Base-by-base conservation (phyloP, 2,888 invertebrate species). In the Nysson spinosus region DNA sequence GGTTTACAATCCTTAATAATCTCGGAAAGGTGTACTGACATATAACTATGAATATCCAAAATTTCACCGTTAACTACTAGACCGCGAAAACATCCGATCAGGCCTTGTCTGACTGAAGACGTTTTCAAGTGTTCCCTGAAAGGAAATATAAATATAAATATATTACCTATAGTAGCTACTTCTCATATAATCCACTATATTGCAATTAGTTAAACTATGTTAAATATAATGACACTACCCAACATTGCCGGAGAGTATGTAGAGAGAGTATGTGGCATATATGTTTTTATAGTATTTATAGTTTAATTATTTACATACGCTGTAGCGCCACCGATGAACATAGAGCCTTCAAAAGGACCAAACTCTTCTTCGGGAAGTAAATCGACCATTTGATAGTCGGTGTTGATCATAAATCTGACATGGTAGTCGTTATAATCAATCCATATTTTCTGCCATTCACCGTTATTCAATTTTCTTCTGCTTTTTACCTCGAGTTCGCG, bases 371-470 rank as follows among this genome's bases (percentile, higher is more conserved):
- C 95, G 7, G 93, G 90, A 72, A 93, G 88, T 55, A 96, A 88
- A 87, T 96, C 94, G 16, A 96, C 92, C 95, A 96, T 96, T 88
- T 94, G 93, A 81, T 92, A 94, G 83, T 96, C 95, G 26, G 95
- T 94, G 83, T 97, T 97, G 72, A 97, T 93, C 93, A 96, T 96
- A 83, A 97, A 96, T 68, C 96, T 89, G 26, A 97, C 96, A 85
- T 97, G 97, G 87, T 96, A 95, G 84, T 95, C 93, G 88, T 97
- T 96, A 85, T 96, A 96, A 88, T 97, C 97, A 65, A 98, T 95
- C 95, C 96, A 95, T 70, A 97, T 93, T 88, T 96, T 96, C 87
- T 98, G 97, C 98, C 97, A 98, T 85, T 96, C 96, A 0, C 97
- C 97, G 46, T 95, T 94, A 84, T 96, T 97, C 42, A 98, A 89